phyloP scores from a whole-genome alignment of 2,888 invertebrate genomes.

The Erebia aethiops region DNA sequence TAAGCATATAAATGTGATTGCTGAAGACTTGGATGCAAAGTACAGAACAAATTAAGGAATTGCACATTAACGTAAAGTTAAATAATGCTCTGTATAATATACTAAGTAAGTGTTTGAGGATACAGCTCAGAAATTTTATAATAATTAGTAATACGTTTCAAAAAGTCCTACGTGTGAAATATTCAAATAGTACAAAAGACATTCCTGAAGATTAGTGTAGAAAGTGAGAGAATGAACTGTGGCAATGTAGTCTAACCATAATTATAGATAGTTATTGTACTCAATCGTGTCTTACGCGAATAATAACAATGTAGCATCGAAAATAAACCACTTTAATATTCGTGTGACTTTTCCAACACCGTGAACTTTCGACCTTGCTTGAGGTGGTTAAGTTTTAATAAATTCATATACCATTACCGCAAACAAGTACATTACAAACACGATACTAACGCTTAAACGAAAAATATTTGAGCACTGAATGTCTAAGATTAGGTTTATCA shows the following conservation, averaged over 20 bases:
- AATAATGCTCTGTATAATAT: background rate
- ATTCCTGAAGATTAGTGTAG: background rate
- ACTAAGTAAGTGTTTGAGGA: background rate
- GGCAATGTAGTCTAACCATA: background rate
- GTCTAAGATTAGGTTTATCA: slow-evolving; percentile 44
- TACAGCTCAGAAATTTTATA: background rate
- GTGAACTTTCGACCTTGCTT: slow-evolving; percentile 51
- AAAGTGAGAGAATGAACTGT: background rate
- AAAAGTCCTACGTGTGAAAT: slow-evolving; percentile 10
- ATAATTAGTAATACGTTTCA: background rate
- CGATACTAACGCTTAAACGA: slow-evolving; percentile 54
- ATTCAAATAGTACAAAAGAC: background rate
- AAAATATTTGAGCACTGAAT: slow-evolving; percentile 77
- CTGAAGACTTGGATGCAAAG: background rate
- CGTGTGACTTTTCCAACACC: slow-evolving; percentile 65
- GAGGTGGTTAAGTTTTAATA: slow-evolving; percentile 49
- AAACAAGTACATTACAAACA: slow-evolving; percentile 43
- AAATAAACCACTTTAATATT: slow-evolving; percentile 63
- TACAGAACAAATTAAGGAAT: background rate
- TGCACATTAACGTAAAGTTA: background rate
- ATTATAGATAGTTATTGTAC: slow-evolving; percentile 2
- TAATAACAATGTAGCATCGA: slow-evolving; percentile 50
- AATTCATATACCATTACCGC: slow-evolving; percentile 47
- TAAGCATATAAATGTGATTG: background rate
- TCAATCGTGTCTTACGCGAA: slow-evolving; percentile 1